Base-by-base conservation (phyloP, 2,113 vertebrate genomes). In the Raja brachyura region DNA sequence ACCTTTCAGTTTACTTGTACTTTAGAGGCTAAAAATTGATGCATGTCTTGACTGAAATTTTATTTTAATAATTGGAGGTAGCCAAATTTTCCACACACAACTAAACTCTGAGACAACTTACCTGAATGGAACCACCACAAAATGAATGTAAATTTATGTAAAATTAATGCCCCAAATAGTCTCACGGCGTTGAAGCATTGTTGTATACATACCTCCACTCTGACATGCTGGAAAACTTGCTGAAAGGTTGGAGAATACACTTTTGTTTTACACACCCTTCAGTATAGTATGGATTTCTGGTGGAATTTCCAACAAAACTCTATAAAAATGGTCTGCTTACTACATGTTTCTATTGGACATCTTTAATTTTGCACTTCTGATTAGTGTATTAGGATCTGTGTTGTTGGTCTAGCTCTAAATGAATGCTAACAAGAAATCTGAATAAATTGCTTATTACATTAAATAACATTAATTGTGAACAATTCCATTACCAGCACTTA, bases 401-500 rank as follows among this genome's bases (percentile, higher is more conserved):
- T 3, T 63, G 83, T 16, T 59, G 3, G 10, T 83, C 22, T 28
- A 83, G 56, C 11, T 88, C 59, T 18, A 88, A 88, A 88, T 33
- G 63, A 66, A 63, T 88, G 5, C 61, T 61, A 28, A 3, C 63
- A 31, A 63, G 18, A 20, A 73, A 31, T 0, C 81, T 85, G 56
- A 54, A 59, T n/a, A 59, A 85, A 22, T 16, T 59, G 9, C 56
- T 4, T 13, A 16, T 90, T 68, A 9, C 11, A 28, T 85, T 59
- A 33, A 90, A 14, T 90, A 8, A 33, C 86, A 39, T 33, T 73
- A 7, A 48, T 92, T 92, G 48, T 92, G 63, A 90, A 66, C 94
- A 7, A 93, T 70, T 33, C 85, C 90, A 93, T 77, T 86, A 59
- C 93, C 94, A 99, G 99, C 97, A 5, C 94, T 99, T 95, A 99